Evolutionary conservation across 2,888 invertebrate species (phyloP).

Genomic region (Xanthia icteritia): DNA sequence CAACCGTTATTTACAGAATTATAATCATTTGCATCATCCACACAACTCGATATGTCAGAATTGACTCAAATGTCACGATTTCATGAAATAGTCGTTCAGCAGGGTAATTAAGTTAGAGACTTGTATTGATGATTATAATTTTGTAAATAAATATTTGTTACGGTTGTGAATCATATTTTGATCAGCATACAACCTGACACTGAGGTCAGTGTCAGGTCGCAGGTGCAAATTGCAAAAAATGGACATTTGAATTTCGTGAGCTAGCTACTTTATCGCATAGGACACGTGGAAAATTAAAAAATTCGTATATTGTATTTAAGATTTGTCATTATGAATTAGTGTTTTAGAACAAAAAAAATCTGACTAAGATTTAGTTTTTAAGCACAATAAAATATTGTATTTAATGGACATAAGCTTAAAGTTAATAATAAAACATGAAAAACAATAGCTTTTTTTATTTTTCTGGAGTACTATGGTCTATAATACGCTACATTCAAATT

Average conservation of each 20-base stretch:
- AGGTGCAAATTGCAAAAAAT: neutral
- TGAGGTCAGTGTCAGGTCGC: no score
- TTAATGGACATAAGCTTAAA: neutral
- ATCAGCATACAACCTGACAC: neutral
- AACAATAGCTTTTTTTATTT: neutral
- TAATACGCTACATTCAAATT: neutral
- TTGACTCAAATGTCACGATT: neutral
- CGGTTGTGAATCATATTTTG: neutral
- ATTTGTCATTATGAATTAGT: neutral
- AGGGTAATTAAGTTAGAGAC: neutral
- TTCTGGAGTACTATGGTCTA: neutral
- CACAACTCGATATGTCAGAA: neutral
- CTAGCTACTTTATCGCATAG: neutral
- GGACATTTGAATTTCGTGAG: neutral
- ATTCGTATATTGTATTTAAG: neutral
- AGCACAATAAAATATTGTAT: constrained; percentile 1
- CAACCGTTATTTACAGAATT: neutral
- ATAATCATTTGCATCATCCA: neutral
- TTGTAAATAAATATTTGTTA: neutral
- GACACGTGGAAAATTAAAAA: neutral
- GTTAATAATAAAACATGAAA: neutral
- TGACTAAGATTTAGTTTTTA: neutral
- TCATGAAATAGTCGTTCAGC: neutral
- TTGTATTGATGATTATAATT: neutral
- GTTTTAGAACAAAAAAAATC: neutral